Conservation (phyloP, 2,113 vertebrate genomes). For the Antechinus flavipes region DNA sequence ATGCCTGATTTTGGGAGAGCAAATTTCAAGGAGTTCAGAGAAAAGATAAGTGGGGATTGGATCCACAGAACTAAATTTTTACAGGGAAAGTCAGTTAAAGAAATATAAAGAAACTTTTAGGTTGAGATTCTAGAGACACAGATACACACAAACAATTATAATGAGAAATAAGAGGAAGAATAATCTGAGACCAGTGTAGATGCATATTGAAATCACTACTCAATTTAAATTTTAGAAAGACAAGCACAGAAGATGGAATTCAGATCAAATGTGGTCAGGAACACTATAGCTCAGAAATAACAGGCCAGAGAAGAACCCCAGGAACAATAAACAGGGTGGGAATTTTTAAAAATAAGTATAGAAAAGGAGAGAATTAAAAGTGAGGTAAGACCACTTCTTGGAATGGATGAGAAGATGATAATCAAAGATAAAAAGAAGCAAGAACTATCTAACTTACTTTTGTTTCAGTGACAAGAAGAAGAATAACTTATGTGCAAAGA, state of each 20-base stretch:
- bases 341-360: background rate
- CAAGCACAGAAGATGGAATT: background rate
- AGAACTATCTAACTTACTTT: background rate
- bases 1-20: background rate
- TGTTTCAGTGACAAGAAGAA: background rate
- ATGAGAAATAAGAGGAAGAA: background rate
- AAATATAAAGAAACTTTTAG: background rate
- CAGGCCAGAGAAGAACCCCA: background rate
- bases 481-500: background rate
- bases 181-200: background rate
- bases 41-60: background rate
- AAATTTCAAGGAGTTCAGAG: background rate
- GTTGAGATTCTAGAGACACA: background rate
- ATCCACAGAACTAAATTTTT: background rate
- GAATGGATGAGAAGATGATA: background rate
- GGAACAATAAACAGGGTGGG: background rate
- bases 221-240: background rate
- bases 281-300: background rate
- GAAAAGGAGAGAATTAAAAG: background rate
- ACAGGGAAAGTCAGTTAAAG: background rate
- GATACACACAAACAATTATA: background rate
- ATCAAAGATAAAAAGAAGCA: background rate
- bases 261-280: background rate
- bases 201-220: background rate
- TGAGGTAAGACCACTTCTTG: background rate